Evolutionary conservation across 2,888 invertebrate genomes (phyloP), one percentile per base, ranked within the genome.

Genomic region (Anticlea derivata): DNA sequence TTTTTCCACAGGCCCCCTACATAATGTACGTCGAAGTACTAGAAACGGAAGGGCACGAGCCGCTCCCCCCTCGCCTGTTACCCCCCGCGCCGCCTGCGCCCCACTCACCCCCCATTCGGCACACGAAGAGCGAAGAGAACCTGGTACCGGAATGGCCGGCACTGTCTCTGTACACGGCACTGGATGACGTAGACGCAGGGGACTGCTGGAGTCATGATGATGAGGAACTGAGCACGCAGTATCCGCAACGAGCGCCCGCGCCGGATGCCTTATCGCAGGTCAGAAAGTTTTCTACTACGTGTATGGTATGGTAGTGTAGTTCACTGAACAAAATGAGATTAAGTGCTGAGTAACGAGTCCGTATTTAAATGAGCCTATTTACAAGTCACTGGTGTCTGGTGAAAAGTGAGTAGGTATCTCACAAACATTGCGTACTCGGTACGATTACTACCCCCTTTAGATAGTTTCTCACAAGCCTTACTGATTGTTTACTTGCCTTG

Each of bases 1-100:
- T n/a, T 43, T 29, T 37, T 47, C 56, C 57, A 34, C 80, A 89
- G 89, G 98, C 99, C 38, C 99, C 99, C 0, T 99, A 98, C 87
- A 96, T 99, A 75, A 96, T 99, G 78, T 99, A 99, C 87, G 96
- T 99, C 49, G 99, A 99, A 91, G 98, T 98, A 5, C 91, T 98
- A 31, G 98, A 98, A 85, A 92, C 88, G 1, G 89, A 88, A 3
- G 90, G 90, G 0, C 95, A 96, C 58, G 96, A 96, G 44, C 95
- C 97, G 0, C 93, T 99, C 10, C 97, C 98, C 31, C 93, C 95
- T n/a, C 98, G 98, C 83, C 94, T 96, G 63, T 93, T 96, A 90
- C 96, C 96, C 40, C 90, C 91, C 13, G 87, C 91, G 49, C 94
- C 98, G 94, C 92, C 95, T 92, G 84, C 96, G 84, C 96, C 96